A percentile compares a stretch with the other conserved stretches of the same genome.
Evolutionary conservation across 2,113 vertebrate genomes (phyloP).

Genomic region (Heliornis fulica): DNA sequence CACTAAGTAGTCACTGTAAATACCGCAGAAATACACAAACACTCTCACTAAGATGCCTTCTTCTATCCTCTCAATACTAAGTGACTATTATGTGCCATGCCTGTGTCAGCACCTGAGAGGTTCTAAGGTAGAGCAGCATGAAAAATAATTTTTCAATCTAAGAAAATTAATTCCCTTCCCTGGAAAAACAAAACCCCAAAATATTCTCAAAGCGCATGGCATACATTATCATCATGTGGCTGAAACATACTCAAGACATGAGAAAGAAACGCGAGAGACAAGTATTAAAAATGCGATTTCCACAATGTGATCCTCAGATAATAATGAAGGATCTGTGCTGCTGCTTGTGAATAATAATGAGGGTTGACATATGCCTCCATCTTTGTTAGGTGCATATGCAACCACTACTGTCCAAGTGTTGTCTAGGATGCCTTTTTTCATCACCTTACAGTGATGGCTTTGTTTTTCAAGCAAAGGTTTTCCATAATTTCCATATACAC

Average conservation of each 20-base stretch:
- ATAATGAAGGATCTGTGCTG: background rate
- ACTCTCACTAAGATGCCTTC: background rate
- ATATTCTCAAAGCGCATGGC: background rate
- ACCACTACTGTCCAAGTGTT: background rate
- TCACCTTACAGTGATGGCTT: too few relatives aligned
- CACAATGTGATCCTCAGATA: background rate
- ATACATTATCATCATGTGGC: background rate
- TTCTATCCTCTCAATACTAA: background rate
- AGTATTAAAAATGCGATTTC: background rate
- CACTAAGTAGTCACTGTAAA: background rate
- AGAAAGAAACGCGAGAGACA: background rate
- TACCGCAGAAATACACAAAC: background rate
- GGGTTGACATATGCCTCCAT: background rate
- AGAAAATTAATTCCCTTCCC: background rate
- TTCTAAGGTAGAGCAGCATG: background rate
- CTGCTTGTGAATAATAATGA: background rate
- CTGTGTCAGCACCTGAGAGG: background rate
- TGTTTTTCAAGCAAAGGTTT: background rate
- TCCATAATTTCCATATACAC: too few relatives aligned
- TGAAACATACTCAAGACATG: background rate
- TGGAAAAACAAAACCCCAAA: background rate
- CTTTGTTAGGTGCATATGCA: background rate
- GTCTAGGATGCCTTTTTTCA: background rate
- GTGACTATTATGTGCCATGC: background rate
- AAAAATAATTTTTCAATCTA: background rate